A percentile compares a stretch with the other conserved stretches of the same genome.
Conservation (phyloP, 2,113 vertebrate genomes). For the Scolopax mira region DNA sequence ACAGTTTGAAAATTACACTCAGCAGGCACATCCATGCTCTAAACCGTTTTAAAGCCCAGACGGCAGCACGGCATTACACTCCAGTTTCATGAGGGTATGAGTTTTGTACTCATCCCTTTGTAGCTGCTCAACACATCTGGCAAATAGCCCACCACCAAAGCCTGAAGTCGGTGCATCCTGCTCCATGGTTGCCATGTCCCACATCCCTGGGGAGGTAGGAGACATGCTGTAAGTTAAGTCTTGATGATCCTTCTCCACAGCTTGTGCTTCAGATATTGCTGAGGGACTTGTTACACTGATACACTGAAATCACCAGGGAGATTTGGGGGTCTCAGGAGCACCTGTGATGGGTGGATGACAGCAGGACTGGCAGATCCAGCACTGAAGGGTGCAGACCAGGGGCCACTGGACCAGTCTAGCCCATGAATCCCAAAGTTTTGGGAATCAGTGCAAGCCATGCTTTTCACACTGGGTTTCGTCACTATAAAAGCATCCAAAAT, state of each 20-base stretch:
- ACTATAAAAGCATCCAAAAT: neutral
- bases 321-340: neutral
- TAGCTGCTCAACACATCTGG: neutral
- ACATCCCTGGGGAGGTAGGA: neutral
- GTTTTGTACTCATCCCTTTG: neutral
- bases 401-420: neutral
- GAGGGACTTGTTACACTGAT: neutral
- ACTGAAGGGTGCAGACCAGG: neutral
- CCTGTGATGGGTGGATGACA: neutral
- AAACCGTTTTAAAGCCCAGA: neutral
- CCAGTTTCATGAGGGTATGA: neutral
- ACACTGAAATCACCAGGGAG: neutral
- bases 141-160: neutral
- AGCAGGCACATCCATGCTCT: neutral
- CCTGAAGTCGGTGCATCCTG: neutral
- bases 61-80: neutral
- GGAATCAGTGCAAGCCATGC: neutral
- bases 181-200: neutral
- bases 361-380: neutral
- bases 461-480: neutral
- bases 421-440: neutral
- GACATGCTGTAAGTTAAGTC: fast-evolving
- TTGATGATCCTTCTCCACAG: neutral
- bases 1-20: neutral
- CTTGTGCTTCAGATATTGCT: neutral